Conservation (phyloP, 2,888 invertebrate species). For the Carabus problematicus region DNA sequence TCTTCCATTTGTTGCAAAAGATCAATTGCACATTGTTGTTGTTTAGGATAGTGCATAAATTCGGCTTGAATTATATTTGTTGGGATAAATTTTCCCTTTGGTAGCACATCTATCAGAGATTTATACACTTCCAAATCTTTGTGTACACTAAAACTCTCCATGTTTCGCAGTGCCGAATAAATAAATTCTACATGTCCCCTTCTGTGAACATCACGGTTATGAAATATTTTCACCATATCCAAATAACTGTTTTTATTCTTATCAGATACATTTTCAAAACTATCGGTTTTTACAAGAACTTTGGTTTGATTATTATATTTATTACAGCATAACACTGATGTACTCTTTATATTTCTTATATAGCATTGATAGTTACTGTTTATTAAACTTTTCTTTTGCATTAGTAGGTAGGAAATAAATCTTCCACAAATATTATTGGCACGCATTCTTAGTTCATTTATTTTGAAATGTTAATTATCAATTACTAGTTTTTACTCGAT, state of each 20-base stretch:
- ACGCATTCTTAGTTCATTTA: constrained; percentile 17
- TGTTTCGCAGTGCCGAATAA: constrained; percentile 83
- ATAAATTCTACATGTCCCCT: constrained; percentile 95
- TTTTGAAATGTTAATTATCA: too few relatives aligned
- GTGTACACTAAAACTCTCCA: constrained; percentile 90
- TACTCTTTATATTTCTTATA: constrained; percentile 24
- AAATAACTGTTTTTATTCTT: constrained; percentile 75
- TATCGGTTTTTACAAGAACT: constrained; percentile 58
- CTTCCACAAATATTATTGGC: constrained; percentile 23
- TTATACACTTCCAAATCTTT: constrained; percentile 89
- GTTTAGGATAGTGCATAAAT: constrained; percentile 93
- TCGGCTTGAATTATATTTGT: constrained; percentile 84
- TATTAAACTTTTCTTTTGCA: constrained; percentile 17
- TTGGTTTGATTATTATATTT: constrained; percentile 48
- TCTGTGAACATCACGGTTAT: constrained; percentile 70
- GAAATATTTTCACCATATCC: constrained; percentile 77
- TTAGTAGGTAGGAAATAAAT: constrained; percentile 23
- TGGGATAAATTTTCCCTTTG: constrained; percentile 88
- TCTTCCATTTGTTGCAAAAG: constrained; percentile 95
- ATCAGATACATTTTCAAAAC: constrained; percentile 61
- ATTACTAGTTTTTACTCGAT: too few relatives aligned
- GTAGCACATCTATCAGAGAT: constrained; percentile 81
- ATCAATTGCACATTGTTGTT: constrained; percentile 93
- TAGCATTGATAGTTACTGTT: constrained; percentile 12
- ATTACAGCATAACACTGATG: constrained; percentile 14